A percentile compares a stretch with the other conserved stretches of the same genome.
Conservation (phyloP, 1,140 invertebrate species). For the Neodiprion pinetum region DNA sequence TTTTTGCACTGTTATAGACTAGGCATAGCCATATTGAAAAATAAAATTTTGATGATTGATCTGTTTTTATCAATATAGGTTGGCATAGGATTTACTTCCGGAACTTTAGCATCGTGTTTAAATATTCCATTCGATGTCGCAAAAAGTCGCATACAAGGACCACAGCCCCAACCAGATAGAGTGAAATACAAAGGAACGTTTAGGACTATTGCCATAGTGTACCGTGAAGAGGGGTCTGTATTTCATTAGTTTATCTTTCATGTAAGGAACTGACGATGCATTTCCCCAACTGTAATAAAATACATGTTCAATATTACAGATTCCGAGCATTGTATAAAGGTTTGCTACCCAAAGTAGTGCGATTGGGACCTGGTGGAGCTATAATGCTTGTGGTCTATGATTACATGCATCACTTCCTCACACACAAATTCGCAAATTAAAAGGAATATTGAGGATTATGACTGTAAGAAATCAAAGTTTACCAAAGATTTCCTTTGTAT, state of each 20-base stretch:
- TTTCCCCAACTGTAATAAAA: conserved; percentile 15
- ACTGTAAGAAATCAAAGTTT: background rate
- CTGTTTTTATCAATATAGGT: conserved; percentile 65
- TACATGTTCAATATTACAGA: conserved; percentile 61
- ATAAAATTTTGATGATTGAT: conserved; percentile 16
- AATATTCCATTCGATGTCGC: conserved; percentile 97
- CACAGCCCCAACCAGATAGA: conserved; percentile 75
- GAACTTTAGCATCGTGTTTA: conserved; percentile 81
- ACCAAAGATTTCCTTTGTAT: conserved; percentile 23
- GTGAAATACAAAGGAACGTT: conserved; percentile 84
- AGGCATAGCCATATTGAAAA: no score
- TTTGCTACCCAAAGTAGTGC: conserved; percentile 86
- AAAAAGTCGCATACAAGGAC: conserved; percentile 93
- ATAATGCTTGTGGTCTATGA: conserved; percentile 91
- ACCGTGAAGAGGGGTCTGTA: conserved; percentile 85
- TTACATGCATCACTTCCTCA: conserved; percentile 76
- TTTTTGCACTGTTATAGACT: no score
- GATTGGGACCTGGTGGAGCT: conserved; percentile 89
- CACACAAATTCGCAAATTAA: conserved; percentile 60
- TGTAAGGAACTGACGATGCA: conserved; percentile 17
- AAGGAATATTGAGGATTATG: background rate
- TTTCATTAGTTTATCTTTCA: background rate
- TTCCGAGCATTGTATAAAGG: conserved; percentile 90
- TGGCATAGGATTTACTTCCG: conserved; percentile 83
- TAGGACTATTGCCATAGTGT: conserved; percentile 76